These are phyloP conservation scores for Dorcus parallelipipedus DNA, from an alignment of 2,888 invertebrate genomes.

Conservation along the genomic window DNA sequence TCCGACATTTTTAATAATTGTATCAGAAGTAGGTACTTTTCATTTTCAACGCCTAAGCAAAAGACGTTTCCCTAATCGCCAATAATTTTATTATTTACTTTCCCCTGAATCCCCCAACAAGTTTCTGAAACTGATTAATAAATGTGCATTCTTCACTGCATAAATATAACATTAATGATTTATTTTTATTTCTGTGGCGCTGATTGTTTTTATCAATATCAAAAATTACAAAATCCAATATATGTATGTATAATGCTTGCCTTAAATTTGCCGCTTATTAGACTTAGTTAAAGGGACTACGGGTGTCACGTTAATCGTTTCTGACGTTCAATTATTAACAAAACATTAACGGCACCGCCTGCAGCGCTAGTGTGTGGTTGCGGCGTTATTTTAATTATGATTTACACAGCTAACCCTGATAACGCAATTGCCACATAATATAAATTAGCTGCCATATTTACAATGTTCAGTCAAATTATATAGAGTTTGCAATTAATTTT, in stretches of 20 bases:
- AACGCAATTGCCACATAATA: slow-evolving; percentile 42
- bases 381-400: slow-evolving; percentile 47
- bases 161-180: too few relatives aligned
- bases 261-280: slow-evolving; percentile 34
- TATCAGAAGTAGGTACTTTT: too few relatives aligned
- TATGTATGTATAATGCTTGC: too few relatives aligned
- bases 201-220: too few relatives aligned
- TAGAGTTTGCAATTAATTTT: slow-evolving; percentile 36
- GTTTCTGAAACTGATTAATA: too few relatives aligned
- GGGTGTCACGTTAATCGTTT: slow-evolving; percentile 44
- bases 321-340: slow-evolving; percentile 48
- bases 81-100: too few relatives aligned
- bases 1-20: too few relatives aligned
- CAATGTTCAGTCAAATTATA: slow-evolving; percentile 34
- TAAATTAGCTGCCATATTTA: slow-evolving; percentile 40
- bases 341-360: slow-evolving; percentile 40
- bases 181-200: too few relatives aligned
- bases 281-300: slow-evolving; percentile 30
- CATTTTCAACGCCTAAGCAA: too few relatives aligned
- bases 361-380: slow-evolving; percentile 37
- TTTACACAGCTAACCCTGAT: slow-evolving; percentile 42
- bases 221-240: neutral
- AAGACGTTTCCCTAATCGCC: too few relatives aligned
- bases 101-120: too few relatives aligned
- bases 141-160: too few relatives aligned